Conservation (phyloP, 2,888 invertebrate species). For the Branchellion lobata region DNA sequence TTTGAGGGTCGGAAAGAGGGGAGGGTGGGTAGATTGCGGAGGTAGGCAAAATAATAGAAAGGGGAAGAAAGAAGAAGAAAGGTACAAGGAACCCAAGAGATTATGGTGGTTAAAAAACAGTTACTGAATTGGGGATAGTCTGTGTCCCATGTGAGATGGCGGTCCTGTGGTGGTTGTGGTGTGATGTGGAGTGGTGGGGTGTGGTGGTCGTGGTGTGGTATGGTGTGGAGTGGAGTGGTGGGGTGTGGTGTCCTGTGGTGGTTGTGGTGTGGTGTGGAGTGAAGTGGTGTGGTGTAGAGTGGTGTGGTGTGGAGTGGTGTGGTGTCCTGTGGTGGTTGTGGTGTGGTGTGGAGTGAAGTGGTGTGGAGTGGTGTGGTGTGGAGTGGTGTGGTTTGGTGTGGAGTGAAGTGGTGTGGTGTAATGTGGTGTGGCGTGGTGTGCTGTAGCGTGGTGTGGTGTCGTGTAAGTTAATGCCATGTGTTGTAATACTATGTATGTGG, state of each 20-base stretch:
- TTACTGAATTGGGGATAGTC: slow-evolving; percentile 76
- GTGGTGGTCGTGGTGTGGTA: background rate
- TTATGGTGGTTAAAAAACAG: slow-evolving; percentile 86
- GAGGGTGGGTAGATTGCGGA: slow-evolving; percentile 12
- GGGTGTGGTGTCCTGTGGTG: no score
- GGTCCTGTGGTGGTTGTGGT: slow-evolving; percentile 45
- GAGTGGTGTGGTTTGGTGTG: background rate
- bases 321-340: no score
- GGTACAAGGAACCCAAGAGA: slow-evolving; percentile 84
- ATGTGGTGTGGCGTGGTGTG: background rate
- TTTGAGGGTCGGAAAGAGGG: slow-evolving; percentile 8
- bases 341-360: no score
- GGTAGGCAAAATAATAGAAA: slow-evolving; percentile 61
- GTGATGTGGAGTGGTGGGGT: background rate
- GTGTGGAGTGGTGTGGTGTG: no score
- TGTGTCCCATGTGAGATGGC: slow-evolving; percentile 50
- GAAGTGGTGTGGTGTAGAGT: no score
- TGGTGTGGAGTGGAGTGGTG: background rate
- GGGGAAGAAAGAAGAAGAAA: slow-evolving; percentile 78
- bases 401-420: no score
- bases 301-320: no score
- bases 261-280: no score
- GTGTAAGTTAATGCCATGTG: slow-evolving; percentile 1
- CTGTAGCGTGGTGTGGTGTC: background rate
- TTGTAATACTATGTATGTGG: no score